Base-by-base conservation (phyloP, 2,113 vertebrate genomes). In the Antechinus stuartii region DNA sequence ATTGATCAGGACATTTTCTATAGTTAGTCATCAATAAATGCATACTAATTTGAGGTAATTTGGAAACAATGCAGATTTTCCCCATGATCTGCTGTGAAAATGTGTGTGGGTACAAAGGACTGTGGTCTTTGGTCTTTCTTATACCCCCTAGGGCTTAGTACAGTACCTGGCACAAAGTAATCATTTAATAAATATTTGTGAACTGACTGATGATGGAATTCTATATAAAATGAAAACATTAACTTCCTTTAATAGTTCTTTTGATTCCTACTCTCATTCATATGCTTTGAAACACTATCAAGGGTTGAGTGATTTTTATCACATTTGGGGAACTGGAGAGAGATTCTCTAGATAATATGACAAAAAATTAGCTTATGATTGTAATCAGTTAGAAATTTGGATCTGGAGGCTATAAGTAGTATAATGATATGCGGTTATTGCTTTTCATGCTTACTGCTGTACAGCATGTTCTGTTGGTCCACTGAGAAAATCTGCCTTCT, bases 301-400 rank as follows among this genome's bases (percentile, higher is more conserved):
- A 92, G 68, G 5, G 27, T n/a, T 2, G 46, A 23, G n/a, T 2
- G 6, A 11, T 93, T 53, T 54, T 26, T 57, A 92, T 92, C 23
- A 61, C 1, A 1, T 94, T 92, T 84, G 26, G 90, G 91, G 92
- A 42, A 0, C 55, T 24, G 46, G 47, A 47, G 54, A 3, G 52
- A 1, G 22, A 27, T 95, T 96, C 68, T 95, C 92, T 84, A 91
- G 91, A 96, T 95, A 94, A 54, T 6, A 26, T n/a, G 35, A n/a
- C 35, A 30, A 57, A 68, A 57, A 92, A 42, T 50, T 95, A 61
- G 50, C 46, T 55, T 92, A 93, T 89, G 53, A 9, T 47, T 6
- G 42, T 53, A 57, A 56, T 56, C 12, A 5, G 7, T 22, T 92
- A 35, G 61, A 91, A 91, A 91, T 76, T 92, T 55, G 89, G 24